These are phyloP conservation scores for Thecocarcelia acutangulata DNA, from an alignment of 2,888 invertebrate species.

Conservation along the genomic window DNA sequence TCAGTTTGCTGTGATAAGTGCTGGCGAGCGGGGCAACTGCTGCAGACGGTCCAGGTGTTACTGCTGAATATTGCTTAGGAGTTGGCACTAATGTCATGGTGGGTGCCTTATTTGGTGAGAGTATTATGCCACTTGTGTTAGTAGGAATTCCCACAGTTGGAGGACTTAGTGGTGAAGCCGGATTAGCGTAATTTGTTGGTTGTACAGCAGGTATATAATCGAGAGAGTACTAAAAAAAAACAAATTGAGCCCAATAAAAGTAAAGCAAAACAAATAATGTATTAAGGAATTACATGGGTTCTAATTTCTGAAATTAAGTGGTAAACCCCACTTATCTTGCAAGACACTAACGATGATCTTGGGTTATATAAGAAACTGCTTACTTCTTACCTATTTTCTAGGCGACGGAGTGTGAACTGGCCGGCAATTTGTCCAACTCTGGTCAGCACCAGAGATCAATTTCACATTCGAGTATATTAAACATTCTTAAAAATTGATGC, in stretches of 20 bases:
- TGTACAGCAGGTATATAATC: conserved; percentile 75
- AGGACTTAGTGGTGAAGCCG: conserved; percentile 74
- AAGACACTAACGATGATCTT: no score
- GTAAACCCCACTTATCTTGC: no score
- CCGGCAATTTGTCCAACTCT: no score
- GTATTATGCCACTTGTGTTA: conserved; percentile 73
- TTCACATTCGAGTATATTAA: no score
- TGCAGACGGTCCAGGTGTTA: conserved; percentile 40
- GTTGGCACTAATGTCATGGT: conserved; percentile 73
- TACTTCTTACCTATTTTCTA: no score
- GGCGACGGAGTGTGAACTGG: no score
- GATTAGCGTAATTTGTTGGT: conserved; percentile 72
- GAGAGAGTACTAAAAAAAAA: conserved; percentile 76
- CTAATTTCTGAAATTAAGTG: no score
- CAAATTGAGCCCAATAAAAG: neutral
- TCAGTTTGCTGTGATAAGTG: conserved; percentile 67
- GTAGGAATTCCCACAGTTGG: conserved; percentile 72
- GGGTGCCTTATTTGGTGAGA: conserved; percentile 74
- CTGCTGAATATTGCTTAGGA: conserved; percentile 69
- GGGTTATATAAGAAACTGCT: no score
- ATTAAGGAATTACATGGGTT: no score
- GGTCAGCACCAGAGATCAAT: no score
- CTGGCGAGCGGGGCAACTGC: conserved; percentile 37
- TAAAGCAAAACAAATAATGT: no score
- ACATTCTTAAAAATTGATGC: no score